phyloP scores from a whole-genome alignment of 1,140 invertebrate species.

The Geopemphigus sp. region DNA sequence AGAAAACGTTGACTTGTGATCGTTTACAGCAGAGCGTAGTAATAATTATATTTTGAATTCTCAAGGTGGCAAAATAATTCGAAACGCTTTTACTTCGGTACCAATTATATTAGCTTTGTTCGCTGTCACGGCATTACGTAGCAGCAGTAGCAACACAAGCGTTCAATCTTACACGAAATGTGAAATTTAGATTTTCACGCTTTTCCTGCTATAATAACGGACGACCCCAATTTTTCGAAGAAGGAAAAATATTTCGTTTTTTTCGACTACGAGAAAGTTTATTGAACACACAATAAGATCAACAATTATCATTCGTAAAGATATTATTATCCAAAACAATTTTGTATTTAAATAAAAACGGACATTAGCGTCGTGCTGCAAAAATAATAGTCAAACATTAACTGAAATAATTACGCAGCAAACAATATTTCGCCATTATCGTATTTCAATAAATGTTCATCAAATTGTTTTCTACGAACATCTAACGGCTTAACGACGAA shows the following conservation, averaged over 20 bases:
- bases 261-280: neutral
- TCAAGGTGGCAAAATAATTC: neutral
- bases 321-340: neutral
- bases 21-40: neutral
- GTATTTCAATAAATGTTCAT: no score
- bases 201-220: no score
- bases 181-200: constrained; percentile 34
- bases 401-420: no score
- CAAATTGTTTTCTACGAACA: no score
- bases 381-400: no score
- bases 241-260: neutral
- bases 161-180: neutral
- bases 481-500: no score
- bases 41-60: neutral
- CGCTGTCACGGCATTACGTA: neutral
- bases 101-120: neutral
- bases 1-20: neutral
- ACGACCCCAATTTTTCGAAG: neutral
- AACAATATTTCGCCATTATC: no score
- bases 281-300: no score
- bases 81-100: constrained; percentile 40
- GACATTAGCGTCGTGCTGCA: no score
- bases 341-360: no score
- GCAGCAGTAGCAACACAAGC: no score
- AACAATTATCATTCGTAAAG: neutral